Conservation (phyloP, 2,888 invertebrate genomes). For the Trachelus troglodyta region DNA sequence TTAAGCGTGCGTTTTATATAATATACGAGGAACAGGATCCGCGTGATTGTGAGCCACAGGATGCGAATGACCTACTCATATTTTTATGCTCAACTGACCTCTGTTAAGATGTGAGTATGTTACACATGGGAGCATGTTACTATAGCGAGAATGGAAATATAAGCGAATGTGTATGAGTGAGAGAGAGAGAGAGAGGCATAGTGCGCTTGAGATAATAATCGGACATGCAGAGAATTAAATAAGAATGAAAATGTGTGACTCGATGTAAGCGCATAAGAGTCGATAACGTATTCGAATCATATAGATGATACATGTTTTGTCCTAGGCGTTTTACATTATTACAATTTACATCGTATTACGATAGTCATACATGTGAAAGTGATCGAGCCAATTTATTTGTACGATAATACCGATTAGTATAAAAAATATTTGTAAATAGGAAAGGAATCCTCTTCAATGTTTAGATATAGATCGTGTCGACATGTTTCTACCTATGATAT, state of each 20-base stretch:
- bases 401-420: conserved; percentile 20
- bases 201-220: conserved; percentile 9
- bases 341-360: conserved; percentile 16
- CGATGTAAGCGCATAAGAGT: background rate
- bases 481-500: conserved; percentile 62
- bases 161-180: conserved; percentile 7
- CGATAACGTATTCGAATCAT: conserved; percentile 9
- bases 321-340: conserved; percentile 27
- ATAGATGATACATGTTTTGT: conserved; percentile 32
- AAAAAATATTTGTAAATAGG: conserved; percentile 51
- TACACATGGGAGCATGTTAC: background rate
- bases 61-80: conserved; percentile 8
- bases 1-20: background rate
- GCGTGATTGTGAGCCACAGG: background rate
- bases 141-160: conserved; percentile 2
- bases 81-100: conserved; percentile 30
- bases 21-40: background rate
- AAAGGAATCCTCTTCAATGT: conserved; percentile 53
- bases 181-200: conserved; percentile 19
- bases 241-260: background rate
- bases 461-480: conserved; percentile 58
- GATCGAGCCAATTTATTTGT: conserved; percentile 21
- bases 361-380: conserved; percentile 3
- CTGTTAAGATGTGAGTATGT: conserved; percentile 1
- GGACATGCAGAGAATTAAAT: background rate